Evolutionary conservation across 2,113 vertebrate species (phyloP).

Genomic region (Rhea americana): DNA sequence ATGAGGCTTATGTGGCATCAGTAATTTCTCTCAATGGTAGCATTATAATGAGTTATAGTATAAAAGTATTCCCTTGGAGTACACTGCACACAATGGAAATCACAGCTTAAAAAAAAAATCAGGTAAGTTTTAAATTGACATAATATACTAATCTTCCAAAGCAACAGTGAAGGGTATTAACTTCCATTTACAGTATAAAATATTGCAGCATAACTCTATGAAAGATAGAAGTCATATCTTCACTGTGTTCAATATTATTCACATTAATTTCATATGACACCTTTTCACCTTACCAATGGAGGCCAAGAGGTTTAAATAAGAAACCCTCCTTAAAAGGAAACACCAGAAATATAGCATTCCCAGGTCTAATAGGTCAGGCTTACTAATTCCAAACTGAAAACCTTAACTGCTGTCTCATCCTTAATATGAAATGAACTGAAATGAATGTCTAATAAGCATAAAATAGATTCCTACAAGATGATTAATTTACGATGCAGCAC

Average conservation of each 20-base stretch:
- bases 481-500: neutral
- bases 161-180: neutral
- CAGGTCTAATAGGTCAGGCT: neutral
- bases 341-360: neutral
- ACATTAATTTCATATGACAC: neutral
- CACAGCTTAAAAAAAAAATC: neutral
- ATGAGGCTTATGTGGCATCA: neutral
- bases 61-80: neutral
- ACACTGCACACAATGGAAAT: neutral
- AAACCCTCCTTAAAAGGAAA: neutral
- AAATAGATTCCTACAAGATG: neutral
- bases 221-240: neutral
- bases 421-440: neutral
- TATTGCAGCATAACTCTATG: neutral
- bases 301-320: neutral
- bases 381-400: accelerated
- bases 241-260: neutral
- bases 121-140: neutral
- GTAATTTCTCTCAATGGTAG: neutral
- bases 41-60: neutral
- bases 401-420: neutral
- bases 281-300: neutral
- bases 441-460: neutral
- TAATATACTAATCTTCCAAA: neutral
- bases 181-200: neutral